Evolutionary conservation across 2,113 vertebrate species (phyloP).

Genomic region (Mobula birostris): DNA sequence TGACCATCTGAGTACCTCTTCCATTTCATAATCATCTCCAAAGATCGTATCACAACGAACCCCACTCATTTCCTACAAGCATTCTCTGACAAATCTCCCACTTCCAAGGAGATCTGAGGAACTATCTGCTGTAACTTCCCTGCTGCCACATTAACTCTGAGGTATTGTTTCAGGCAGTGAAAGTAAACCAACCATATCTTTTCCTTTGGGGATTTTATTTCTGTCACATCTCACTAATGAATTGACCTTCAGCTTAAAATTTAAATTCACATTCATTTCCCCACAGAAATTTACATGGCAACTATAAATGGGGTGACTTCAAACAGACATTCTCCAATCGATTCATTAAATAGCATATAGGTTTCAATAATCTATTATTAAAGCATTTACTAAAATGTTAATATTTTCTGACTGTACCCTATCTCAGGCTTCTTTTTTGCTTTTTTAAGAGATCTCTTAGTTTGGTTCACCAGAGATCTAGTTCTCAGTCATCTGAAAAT

Average conservation of each 20-base stretch:
- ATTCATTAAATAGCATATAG: background rate
- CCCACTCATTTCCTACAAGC: background rate
- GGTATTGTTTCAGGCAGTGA: background rate
- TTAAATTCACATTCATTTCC: background rate
- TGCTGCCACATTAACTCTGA: background rate
- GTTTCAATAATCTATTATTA: background rate
- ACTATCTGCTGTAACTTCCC: background rate
- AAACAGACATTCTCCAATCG: background rate
- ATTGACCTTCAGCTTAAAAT: background rate
- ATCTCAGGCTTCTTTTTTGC: background rate
- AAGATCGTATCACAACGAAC: no score
- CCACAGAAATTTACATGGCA: background rate
- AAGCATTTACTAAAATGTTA: conserved; percentile 21
- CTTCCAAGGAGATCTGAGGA: background rate
- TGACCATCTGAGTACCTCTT: no score
- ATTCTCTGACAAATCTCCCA: background rate
- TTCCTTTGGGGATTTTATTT: background rate
- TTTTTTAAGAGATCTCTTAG: background rate
- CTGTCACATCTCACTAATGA: background rate
- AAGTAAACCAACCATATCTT: background rate
- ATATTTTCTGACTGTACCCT: background rate
- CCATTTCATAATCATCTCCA: no score
- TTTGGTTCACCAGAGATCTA: background rate
- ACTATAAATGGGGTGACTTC: background rate
- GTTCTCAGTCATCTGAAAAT: background rate